These are phyloP conservation scores for Drosophila mayaguana DNA, from an alignment of 2,888 invertebrate species.

Conservation along the genomic window DNA sequence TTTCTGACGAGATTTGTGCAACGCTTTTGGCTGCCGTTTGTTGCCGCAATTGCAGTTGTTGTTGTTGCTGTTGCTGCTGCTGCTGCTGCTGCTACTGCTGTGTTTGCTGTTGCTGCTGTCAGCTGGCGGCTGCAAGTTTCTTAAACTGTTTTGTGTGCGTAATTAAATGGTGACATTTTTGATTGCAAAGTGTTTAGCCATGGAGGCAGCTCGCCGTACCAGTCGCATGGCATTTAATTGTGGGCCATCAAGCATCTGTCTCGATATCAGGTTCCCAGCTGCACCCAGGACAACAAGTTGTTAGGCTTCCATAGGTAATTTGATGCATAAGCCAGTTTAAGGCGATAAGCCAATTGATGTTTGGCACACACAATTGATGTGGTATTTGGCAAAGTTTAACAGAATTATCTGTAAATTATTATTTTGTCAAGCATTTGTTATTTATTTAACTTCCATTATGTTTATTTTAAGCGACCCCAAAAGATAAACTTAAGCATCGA, in stretches of 20 bases:
- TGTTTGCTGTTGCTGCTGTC: constrained; percentile 58
- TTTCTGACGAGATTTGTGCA: constrained; percentile 79
- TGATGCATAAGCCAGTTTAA: constrained; percentile 27
- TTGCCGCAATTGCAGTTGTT: constrained; percentile 40
- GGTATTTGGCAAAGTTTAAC: constrained; percentile 23
- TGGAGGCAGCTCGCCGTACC: constrained; percentile 24
- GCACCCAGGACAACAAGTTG: constrained; percentile 39
- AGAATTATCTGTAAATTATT: constrained; percentile 9
- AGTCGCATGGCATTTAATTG: constrained; percentile 42
- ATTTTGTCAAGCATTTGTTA: background rate
- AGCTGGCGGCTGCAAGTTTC: constrained; percentile 65
- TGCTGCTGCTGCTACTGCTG: constrained; percentile 4
- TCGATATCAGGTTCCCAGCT: constrained; percentile 38
- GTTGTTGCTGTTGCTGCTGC: constrained; percentile 21
- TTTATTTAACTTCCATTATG: background rate
- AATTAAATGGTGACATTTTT: constrained; percentile 79
- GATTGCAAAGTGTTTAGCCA: constrained; percentile 71
- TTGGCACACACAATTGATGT: constrained; percentile 20
- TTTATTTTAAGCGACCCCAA: background rate
- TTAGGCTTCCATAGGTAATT: constrained; percentile 32
- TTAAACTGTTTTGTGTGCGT: constrained; percentile 79
- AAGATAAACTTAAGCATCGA: background rate
- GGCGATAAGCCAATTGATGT: constrained; percentile 19
- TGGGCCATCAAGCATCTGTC: constrained; percentile 36
- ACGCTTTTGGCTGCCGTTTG: constrained; percentile 64